These are phyloP conservation scores for Orchesella flavescens DNA, from an alignment of 2,888 invertebrate species.

Conservation along the genomic window DNA sequence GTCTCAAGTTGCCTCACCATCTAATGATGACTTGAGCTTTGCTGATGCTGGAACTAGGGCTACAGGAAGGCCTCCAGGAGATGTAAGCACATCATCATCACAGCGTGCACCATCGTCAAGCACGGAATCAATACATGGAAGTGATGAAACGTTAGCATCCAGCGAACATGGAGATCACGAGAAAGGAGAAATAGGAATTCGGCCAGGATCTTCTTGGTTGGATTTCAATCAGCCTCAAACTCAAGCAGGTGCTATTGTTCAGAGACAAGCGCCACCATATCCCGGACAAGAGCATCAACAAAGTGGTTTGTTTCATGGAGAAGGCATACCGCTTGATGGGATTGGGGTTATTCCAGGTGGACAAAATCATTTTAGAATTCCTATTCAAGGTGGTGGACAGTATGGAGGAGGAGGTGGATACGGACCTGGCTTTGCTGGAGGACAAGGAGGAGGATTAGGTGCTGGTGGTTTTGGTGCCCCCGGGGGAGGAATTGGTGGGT, in stretches of 20 bases:
- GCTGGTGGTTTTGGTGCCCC: neutral
- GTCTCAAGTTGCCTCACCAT: conserved; percentile 54
- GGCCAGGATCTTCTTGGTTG: neutral
- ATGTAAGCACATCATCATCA: neutral
- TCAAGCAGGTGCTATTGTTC: conserved; percentile 28
- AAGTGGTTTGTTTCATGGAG: conserved; percentile 22
- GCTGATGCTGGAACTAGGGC: conserved; percentile 41
- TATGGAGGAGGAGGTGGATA: conserved; percentile 1
- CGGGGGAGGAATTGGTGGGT: too few species aligned
- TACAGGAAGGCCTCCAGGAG: conserved; percentile 6
- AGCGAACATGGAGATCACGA: neutral
- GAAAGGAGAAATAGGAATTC: neutral
- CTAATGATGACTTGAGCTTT: conserved; percentile 24
- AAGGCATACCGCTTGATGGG: conserved; percentile 16
- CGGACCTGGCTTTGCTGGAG: neutral
- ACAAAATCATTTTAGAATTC: conserved; percentile 35
- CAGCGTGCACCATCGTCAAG: neutral
- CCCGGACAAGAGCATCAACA: neutral
- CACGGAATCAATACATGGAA: neutral
- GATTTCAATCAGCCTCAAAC: conserved; percentile 10
- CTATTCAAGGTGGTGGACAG: conserved; percentile 8
- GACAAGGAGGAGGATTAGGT: conserved; percentile 5
- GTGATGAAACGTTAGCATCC: neutral
- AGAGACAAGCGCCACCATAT: conserved; percentile 46
- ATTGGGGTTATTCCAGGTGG: conserved; percentile 32